A percentile compares a stretch with the other conserved stretches of the same genome.
These are phyloP conservation scores for Molorchus minor DNA, from an alignment of 2,888 invertebrate genomes.

Conservation along the genomic window DNA sequence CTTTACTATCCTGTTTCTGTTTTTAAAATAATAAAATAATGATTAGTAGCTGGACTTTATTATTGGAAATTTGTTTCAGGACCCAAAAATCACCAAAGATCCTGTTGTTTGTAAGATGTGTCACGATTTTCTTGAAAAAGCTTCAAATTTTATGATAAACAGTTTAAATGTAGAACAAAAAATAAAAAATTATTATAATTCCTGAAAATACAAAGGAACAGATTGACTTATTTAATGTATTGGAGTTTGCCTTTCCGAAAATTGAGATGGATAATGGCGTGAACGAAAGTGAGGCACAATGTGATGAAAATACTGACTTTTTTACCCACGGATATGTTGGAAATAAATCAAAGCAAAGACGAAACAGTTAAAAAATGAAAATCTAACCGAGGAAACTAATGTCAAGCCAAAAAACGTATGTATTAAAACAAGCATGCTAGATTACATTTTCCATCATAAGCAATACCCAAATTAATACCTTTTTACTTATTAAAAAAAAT, in stretches of 20 bases:
- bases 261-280: constrained; percentile 37
- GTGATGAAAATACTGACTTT: constrained; percentile 26
- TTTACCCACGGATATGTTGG: constrained; percentile 27
- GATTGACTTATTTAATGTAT: constrained; percentile 37
- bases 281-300: constrained; percentile 14
- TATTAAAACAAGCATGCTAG: too few species aligned
- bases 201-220: constrained; percentile 29
- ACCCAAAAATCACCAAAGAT: constrained; percentile 38
- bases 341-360: constrained; percentile 21
- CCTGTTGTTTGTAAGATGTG: constrained; percentile 39
- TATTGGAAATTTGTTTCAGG: constrained; percentile 30
- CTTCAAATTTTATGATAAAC: constrained; percentile 37
- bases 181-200: constrained; percentile 39
- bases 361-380: too few species aligned
- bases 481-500: too few species aligned
- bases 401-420: too few species aligned
- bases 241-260: constrained; percentile 42
- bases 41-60: too few species aligned
- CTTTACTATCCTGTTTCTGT: too few species aligned
- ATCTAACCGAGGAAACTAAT: too few species aligned
- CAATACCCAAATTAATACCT: too few species aligned
- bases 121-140: constrained; percentile 36
- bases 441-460: too few species aligned
- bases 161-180: constrained; percentile 40
- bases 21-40: too few species aligned